Conservation (phyloP, 1,140 invertebrate species). For the Amyelois transitella region DNA sequence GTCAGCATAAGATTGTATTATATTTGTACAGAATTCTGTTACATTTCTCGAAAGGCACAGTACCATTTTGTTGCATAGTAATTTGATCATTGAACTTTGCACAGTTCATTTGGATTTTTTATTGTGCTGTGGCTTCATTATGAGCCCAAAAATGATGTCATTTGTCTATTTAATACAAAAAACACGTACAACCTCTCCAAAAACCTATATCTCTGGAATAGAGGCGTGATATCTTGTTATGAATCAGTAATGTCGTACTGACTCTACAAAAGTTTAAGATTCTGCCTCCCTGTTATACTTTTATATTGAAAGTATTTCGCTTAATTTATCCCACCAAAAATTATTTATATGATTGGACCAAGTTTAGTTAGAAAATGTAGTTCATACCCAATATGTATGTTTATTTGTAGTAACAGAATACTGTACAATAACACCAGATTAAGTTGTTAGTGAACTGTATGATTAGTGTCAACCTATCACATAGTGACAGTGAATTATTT, state of each 20-base stretch:
- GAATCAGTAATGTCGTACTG: too few relatives aligned
- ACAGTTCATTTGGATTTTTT: too few relatives aligned
- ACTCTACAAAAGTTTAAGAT: too few relatives aligned
- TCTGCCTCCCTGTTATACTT: neutral
- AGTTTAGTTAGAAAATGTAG: neutral
- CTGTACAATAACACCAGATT: neutral
- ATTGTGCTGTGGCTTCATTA: too few relatives aligned
- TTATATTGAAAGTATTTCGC: neutral
- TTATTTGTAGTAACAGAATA: neutral
- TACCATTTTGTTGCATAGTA: too few relatives aligned
- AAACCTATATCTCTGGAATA: too few relatives aligned
- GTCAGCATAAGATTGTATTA: slow-evolving; percentile 10
- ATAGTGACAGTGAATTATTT: slow-evolving; percentile 50
- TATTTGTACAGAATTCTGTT: slow-evolving; percentile 4
- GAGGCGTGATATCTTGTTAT: too few relatives aligned
- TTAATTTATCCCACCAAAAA: neutral
- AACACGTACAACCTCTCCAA: too few relatives aligned
- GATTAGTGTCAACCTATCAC: neutral
- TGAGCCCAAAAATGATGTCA: too few relatives aligned
- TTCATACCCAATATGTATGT: too few relatives aligned
- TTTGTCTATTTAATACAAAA: too few relatives aligned
- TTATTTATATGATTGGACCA: neutral
- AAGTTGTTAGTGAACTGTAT: neutral
- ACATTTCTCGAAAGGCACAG: neutral
- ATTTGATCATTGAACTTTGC: too few relatives aligned